phyloP scores from a whole-genome alignment of 1,140 invertebrate species.

The Manduca sexta region DNA sequence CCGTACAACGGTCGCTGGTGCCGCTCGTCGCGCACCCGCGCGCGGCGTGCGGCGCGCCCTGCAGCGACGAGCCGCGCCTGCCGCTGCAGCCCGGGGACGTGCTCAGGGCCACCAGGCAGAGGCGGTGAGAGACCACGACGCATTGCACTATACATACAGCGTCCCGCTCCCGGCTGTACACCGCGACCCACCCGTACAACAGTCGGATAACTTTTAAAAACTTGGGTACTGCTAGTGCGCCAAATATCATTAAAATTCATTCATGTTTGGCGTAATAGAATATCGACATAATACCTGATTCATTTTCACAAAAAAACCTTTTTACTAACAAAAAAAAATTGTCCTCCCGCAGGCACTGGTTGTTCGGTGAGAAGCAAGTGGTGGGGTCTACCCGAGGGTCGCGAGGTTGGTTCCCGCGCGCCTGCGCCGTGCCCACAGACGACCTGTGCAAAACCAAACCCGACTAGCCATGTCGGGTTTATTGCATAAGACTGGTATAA shows the following conservation, averaged over 20 bases:
- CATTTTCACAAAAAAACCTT: too few relatives aligned
- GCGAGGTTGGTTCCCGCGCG: constrained; percentile 91
- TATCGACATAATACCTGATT: too few relatives aligned
- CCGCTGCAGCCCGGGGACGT: constrained; percentile 80
- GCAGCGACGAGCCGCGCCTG: constrained; percentile 89
- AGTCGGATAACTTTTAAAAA: too few relatives aligned
- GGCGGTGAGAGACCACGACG: constrained; percentile 78
- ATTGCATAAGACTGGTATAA: not conserved
- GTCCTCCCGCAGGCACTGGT: constrained; percentile 83
- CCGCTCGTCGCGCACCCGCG: constrained; percentile 84
- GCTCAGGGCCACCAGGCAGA: constrained; percentile 90
- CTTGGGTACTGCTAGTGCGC: constrained; percentile 85
- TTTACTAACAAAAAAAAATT: too few relatives aligned
- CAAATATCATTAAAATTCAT: too few relatives aligned
- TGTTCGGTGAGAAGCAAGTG: constrained; percentile 85
- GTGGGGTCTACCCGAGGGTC: constrained; percentile 28
- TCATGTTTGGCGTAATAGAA: too few relatives aligned
- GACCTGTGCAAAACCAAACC: constrained; percentile 21
- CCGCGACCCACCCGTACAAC: constrained; percentile 77
- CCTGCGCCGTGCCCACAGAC: constrained; percentile 76
- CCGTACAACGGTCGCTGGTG: constrained; percentile 83
- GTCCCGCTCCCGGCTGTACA: constrained; percentile 79
- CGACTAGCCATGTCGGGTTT: constrained; percentile 16
- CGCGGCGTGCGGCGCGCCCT: constrained; percentile 85
- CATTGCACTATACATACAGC: not conserved